These are phyloP conservation scores for Excalfactoria chinensis DNA, from an alignment of 2,113 vertebrate genomes.

Conservation along the genomic window DNA sequence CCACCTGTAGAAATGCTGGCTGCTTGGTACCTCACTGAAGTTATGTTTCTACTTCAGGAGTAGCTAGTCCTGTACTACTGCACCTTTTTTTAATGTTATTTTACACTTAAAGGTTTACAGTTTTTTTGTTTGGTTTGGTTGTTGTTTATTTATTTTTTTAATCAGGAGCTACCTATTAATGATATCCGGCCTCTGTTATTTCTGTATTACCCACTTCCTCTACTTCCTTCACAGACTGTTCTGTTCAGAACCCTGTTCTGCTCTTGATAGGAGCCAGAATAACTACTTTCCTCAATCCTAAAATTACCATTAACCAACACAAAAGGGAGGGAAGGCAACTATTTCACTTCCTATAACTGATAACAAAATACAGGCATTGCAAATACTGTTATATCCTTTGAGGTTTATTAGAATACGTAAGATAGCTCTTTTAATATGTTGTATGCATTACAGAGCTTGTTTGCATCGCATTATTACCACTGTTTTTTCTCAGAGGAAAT, in stretches of 20 bases:
- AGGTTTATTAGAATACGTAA: neutral
- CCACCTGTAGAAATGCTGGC: neutral
- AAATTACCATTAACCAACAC: neutral
- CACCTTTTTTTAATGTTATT: neutral
- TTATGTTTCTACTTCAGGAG: neutral
- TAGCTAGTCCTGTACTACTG: neutral
- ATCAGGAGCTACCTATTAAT: constrained; percentile 45
- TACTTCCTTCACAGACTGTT: neutral
- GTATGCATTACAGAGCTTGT: neutral
- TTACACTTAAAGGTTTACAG: neutral
- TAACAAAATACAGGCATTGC: neutral
- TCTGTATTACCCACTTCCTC: constrained; percentile 10
- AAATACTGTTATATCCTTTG: neutral
- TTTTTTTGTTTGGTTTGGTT: too few species aligned
- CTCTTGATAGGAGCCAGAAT: neutral
- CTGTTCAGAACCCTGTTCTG: neutral
- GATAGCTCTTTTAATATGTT: neutral
- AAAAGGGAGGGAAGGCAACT: neutral
- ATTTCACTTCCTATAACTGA: neutral
- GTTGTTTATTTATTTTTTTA: neutral
- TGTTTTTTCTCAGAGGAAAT: neutral
- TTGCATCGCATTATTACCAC: neutral
- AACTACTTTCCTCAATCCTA: neutral
- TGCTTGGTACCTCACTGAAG: neutral
- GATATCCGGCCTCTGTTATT: constrained; percentile 32